Conservation (phyloP, 2,797 vertebrate species). For the Tauraco hartlaubi region DNA sequence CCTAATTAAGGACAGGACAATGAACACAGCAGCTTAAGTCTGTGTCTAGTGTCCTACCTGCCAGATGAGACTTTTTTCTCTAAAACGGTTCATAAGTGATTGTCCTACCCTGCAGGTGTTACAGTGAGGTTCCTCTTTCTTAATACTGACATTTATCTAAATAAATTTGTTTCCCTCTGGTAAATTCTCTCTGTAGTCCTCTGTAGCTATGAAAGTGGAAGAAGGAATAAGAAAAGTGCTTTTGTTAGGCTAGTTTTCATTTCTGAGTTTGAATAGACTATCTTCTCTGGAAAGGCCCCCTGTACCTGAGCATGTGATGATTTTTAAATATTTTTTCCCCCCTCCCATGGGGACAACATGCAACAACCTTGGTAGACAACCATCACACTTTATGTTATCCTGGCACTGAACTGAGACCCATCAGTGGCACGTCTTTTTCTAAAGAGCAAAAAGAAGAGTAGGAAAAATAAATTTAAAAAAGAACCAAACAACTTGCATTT, state of each 20-base stretch:
- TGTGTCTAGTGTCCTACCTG: background rate
- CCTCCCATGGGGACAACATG: background rate
- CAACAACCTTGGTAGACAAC: background rate
- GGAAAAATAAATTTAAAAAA: constrained; percentile 36
- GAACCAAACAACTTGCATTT: constrained; percentile 72
- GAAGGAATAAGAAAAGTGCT: background rate
- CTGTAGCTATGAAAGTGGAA: background rate
- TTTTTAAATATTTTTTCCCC: background rate
- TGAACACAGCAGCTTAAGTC: background rate
- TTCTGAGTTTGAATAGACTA: background rate
- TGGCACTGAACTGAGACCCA: constrained; percentile 2
- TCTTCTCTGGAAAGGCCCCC: background rate
- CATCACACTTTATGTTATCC: background rate
- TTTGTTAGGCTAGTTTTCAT: background rate
- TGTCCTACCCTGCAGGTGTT: background rate
- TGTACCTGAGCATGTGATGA: background rate
- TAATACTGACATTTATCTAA: background rate
- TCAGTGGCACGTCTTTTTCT: background rate
- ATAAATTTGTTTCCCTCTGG: background rate
- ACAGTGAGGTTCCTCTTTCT: background rate
- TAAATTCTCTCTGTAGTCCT: background rate
- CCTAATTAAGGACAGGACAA: background rate
- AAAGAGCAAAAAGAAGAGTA: constrained; percentile 23
- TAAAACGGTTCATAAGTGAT: background rate
- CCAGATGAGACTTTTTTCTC: background rate